Evolutionary conservation across 2,113 vertebrate species (phyloP).

Genomic region (Mus pahari): DNA sequence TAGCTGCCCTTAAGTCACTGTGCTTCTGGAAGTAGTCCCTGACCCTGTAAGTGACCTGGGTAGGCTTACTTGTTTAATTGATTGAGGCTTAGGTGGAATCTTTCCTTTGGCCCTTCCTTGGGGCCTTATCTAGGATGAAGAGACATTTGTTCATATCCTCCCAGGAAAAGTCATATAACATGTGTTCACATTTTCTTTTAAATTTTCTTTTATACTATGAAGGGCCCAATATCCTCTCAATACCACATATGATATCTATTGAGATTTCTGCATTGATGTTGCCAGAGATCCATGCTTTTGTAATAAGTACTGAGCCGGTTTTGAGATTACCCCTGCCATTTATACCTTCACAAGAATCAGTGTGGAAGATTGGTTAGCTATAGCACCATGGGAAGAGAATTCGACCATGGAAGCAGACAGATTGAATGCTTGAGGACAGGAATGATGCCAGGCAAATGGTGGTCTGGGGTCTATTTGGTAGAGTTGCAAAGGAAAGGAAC

Average conservation of each 20-base stretch:
- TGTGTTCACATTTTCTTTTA: not conserved
- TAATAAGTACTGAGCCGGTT: not conserved
- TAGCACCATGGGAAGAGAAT: not conserved
- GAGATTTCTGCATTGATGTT: not conserved
- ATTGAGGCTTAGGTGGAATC: not conserved
- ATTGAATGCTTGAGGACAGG: not conserved
- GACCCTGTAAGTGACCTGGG: not conserved
- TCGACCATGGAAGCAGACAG: not conserved
- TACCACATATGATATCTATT: not conserved
- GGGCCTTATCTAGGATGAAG: not conserved
- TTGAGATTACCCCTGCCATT: not conserved
- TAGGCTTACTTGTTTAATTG: not conserved
- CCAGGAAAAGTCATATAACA: not conserved
- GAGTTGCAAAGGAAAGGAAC: constrained; percentile 25
- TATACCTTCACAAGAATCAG: not conserved
- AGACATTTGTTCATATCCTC: not conserved
- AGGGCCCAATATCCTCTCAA: not conserved
- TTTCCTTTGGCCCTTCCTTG: not conserved
- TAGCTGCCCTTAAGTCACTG: not conserved
- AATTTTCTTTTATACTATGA: not conserved
- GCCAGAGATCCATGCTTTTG: not conserved
- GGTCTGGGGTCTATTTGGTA: not conserved
- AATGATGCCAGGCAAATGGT: not conserved
- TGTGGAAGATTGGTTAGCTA: not conserved
- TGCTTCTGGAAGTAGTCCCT: not conserved